Evolutionary conservation across 2,888 invertebrate genomes (phyloP), one percentile per base, ranked within the genome.

Genomic region (Epinotia brunnichana): DNA sequence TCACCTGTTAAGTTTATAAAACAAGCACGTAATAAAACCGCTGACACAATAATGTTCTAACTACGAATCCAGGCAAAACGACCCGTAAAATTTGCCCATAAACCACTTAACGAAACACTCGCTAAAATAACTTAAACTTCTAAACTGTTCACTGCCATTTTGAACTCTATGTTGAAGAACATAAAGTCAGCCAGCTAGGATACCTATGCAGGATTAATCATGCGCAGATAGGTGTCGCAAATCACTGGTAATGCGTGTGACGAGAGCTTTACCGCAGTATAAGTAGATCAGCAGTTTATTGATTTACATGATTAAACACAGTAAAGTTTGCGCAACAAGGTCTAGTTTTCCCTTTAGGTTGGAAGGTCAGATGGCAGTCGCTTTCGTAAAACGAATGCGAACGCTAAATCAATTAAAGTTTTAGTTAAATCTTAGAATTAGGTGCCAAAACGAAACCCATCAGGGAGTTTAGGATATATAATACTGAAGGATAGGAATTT

Each of bases 151-250:
- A 11, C 39, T 3, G 66, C 41, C 2, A 56, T 21, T 56, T 56
- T 56, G 1, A 66, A n/a, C 24, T 24, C 21, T 56, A 39, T 24
- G n/a, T 5, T n/a, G 2, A 24, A n/a, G 19, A n/a, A 15, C 21
- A 21, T 56, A 66, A 56, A 15, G 39, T 66, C 35, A 54, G 21
- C 0, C 24, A n/a, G 53, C 21, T 39, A 2, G 54, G 15, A 53
- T 53, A 54, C 66, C 66, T 56, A 56, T 41, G 66, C 21, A 41
- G 41, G 54, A 66, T 66, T 66, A 66, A 66, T 66, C 66, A 56
- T 66, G 66, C 66, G 66, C 66, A 66, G 66, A 54, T 54, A 66
- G 66, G 66, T 66, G 66, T 54, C 54, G 54, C 66, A 66, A 66
- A 66, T 66, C 66, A 66, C 56, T 66, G 41, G 66, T 66, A 66